Evolutionary conservation across 2,888 invertebrate genomes (phyloP).

Genomic region (Hedychridium roseum): DNA sequence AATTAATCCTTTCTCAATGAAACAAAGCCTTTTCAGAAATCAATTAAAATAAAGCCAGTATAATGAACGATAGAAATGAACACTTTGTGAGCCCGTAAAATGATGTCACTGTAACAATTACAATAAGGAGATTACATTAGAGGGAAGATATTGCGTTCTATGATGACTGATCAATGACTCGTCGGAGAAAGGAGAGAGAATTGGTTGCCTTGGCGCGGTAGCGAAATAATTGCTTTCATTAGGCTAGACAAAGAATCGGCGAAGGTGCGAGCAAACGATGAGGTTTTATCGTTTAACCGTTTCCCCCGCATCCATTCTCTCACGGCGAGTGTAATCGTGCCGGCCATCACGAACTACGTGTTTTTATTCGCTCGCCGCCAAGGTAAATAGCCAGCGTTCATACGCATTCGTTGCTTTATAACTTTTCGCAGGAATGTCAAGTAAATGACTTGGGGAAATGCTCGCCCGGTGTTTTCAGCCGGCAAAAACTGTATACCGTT

Average conservation of each 20-base stretch:
- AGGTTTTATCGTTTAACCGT: conserved; percentile 8
- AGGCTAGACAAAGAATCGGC: neutral
- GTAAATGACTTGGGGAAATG: no score
- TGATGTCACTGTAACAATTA: neutral
- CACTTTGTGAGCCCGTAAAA: neutral
- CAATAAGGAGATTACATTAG: no score
- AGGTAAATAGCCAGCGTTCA: no score
- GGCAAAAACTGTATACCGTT: no score
- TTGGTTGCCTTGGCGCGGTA: neutral
- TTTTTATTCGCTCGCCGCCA: conserved; percentile 1
- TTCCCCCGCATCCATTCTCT: conserved; percentile 18
- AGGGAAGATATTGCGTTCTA: no score
- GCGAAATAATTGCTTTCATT: conserved; percentile 1
- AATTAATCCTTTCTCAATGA: no score
- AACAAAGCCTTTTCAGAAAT: neutral
- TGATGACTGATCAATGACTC: conserved; percentile 6
- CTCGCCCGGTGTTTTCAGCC: no score
- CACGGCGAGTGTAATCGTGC: neutral
- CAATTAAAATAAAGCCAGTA: neutral
- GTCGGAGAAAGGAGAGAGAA: neutral
- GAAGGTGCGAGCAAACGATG: neutral
- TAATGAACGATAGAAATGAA: neutral
- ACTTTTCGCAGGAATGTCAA: no score
- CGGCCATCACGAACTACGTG: conserved; percentile 11
- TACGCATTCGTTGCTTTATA: no score